Conservation (phyloP, 2,888 invertebrate genomes). For the Dolichomitus sp. region DNA sequence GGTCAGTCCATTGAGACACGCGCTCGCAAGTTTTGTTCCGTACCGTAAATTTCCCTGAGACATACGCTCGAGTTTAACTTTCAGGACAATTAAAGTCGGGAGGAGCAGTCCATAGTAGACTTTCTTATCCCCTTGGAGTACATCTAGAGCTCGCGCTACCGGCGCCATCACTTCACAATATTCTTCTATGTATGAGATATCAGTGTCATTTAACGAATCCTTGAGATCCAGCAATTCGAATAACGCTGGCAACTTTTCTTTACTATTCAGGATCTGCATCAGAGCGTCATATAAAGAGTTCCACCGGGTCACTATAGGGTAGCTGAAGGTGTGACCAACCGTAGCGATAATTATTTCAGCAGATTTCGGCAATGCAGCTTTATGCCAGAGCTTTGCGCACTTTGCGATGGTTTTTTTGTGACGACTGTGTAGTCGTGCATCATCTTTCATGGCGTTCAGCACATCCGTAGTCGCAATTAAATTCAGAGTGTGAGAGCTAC, state of each 20-base stretch:
- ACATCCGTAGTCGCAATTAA: slow-evolving; percentile 41
- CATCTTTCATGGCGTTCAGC: slow-evolving; percentile 8
- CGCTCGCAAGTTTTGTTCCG: too few relatives aligned
- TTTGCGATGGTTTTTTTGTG: slow-evolving; percentile 41
- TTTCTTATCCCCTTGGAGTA: too few relatives aligned
- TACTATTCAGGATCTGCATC: not conserved
- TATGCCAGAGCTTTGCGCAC: slow-evolving; percentile 49
- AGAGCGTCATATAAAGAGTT: slow-evolving; percentile 7
- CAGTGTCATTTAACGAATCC: too few relatives aligned
- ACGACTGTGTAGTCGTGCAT: slow-evolving; percentile 6
- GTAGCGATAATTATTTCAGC: slow-evolving; percentile 38
- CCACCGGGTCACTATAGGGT: slow-evolving; percentile 6
- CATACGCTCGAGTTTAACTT: too few relatives aligned
- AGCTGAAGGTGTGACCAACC: slow-evolving; percentile 34
- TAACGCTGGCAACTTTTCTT: not conserved
- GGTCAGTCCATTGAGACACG: too few relatives aligned
- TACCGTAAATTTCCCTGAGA: too few relatives aligned
- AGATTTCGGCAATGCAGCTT: slow-evolving; percentile 50
- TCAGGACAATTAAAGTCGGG: too few relatives aligned
- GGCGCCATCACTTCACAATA: too few relatives aligned
- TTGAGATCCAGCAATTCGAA: not conserved
- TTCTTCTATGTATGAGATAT: too few relatives aligned
- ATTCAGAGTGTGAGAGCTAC: slow-evolving; percentile 46
- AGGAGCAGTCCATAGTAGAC: too few relatives aligned
- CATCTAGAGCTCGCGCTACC: too few relatives aligned